Evolutionary conservation across 2,797 vertebrate species (phyloP), one percentile per base, ranked within the genome.

Genomic region (Hydrocynus forskahlii): DNA sequence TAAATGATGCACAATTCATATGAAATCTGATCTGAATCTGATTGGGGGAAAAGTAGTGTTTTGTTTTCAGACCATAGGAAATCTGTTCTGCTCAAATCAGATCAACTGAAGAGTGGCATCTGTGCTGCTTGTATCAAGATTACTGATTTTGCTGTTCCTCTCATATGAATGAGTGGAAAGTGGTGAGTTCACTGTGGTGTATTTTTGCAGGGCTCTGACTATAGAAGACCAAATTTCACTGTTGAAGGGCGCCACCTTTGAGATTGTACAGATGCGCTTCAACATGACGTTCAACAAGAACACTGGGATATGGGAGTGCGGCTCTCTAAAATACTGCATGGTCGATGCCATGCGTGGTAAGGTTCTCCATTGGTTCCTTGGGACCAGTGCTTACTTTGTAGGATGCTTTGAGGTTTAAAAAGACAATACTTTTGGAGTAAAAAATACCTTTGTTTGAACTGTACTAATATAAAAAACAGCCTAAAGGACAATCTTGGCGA

Each of bases 161-260:
- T 29, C 29, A 29, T 1, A n/a, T 21, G 19, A 19, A 52, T n/a
- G 23, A 69, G 2, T 59, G 4, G 43, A n/a, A 55, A 7, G 50
- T n/a, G 19, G 17, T 67, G 48, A 7, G 0, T 59, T 60, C 25
- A 17, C 62, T 17, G 25, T n/a, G 10, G 1, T 40, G 8, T 54
- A 5, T 64, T 62, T 35, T 25, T 40, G 1, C 79, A 94, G 94
- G 82, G 79, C 85, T 79, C 83, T 94, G 29, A 83, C 66, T 50
- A 94, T 94, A 0, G 90, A 85, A 54, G 93, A 94, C 84, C 93
- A 94, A 81, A 94, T 94, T 63, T 81, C 91, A 5, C 87, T 94
- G 62, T 77, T 94, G 59, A 94, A 94, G 72, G 93, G 93, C 2
- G 92, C 91, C 23, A 88, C 83, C 0, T 93, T 94, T 76, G 93